A percentile compares a stretch with the other conserved stretches of the same genome.
Evolutionary conservation across 2,888 invertebrate genomes (phyloP).

Genomic region (Oscheius sp.): DNA sequence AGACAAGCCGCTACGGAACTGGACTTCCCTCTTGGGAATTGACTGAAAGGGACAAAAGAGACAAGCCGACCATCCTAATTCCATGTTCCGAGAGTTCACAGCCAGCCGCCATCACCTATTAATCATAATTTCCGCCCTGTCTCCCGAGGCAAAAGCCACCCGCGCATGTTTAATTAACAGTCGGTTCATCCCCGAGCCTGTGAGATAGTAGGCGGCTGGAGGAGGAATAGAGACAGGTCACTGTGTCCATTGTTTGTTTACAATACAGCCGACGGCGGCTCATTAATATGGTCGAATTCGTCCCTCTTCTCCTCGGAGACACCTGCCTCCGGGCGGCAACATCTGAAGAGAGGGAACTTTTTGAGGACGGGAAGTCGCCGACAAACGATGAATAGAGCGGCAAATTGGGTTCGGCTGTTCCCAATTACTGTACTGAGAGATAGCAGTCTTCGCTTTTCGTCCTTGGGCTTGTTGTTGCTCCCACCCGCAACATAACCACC

Average conservation of each 20-base stretch:
- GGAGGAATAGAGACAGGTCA: not conserved
- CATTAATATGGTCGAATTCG: too few species aligned
- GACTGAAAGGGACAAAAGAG: too few species aligned
- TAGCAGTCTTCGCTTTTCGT: too few species aligned
- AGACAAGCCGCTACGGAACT: conserved; percentile 5
- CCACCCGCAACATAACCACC: conserved; percentile 3
- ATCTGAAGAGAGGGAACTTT: not conserved
- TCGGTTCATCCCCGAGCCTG: not conserved
- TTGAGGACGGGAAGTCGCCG: not conserved
- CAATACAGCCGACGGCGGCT: conserved; percentile 13
- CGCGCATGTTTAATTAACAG: conserved; percentile 31
- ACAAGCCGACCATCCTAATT: not conserved
- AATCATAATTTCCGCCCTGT: conserved; percentile 28
- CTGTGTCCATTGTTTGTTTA: conserved; percentile 22
- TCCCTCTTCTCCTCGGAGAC: not conserved
- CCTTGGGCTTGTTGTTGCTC: too few species aligned
- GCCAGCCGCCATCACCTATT: conserved; percentile 10
- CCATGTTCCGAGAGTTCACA: conserved; percentile 7
- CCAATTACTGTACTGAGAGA: not conserved
- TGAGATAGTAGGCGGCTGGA: not conserved
- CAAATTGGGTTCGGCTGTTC: conserved; percentile 9
- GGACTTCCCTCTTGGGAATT: not conserved
- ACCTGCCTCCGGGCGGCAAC: conserved; percentile 16
- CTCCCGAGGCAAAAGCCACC: conserved; percentile 10
- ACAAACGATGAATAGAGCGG: not conserved